A percentile compares a stretch with the other conserved stretches of the same genome.
phyloP scores from a whole-genome alignment of 2,113 vertebrate genomes.

The Cercopithecus mona region DNA sequence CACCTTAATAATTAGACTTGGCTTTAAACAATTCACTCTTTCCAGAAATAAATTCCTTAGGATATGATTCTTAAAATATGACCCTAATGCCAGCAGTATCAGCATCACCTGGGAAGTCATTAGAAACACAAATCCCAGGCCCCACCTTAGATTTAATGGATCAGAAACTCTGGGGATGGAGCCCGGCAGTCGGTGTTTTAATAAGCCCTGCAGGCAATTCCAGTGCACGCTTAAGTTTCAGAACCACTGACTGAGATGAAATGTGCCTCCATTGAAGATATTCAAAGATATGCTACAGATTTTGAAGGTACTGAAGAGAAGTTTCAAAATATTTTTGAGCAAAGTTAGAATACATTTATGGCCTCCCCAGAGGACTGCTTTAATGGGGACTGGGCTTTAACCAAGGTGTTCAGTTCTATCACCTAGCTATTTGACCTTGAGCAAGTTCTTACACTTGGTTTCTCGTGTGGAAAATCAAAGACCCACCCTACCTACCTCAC shows the following conservation, averaged over 20 bases:
- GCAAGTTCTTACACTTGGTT: background rate
- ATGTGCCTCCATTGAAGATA: background rate
- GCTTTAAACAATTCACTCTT: slow-evolving; percentile 35
- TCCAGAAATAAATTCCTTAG: slow-evolving; percentile 13
- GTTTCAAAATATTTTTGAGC: slow-evolving; percentile 16
- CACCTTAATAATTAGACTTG: background rate
- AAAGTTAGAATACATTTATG: background rate
- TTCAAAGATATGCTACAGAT: background rate
- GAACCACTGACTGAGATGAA: background rate
- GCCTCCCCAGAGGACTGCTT: background rate
- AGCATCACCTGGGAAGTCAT: background rate
- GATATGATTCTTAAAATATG: background rate
- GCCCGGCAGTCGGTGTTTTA: background rate
- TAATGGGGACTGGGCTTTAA: background rate
- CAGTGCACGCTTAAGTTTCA: background rate
- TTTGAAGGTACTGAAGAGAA: background rate
- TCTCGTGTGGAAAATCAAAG: slow-evolving; percentile 40
- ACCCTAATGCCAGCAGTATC: background rate
- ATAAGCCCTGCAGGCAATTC: background rate
- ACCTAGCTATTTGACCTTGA: background rate
- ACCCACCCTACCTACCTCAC: background rate
- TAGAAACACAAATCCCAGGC: background rate
- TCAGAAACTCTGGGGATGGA: background rate
- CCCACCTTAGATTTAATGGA: background rate
- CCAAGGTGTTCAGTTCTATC: background rate